These are phyloP conservation scores for Lepidochrysops patricia DNA, from an alignment of 2,888 invertebrate species.

Conservation along the genomic window DNA sequence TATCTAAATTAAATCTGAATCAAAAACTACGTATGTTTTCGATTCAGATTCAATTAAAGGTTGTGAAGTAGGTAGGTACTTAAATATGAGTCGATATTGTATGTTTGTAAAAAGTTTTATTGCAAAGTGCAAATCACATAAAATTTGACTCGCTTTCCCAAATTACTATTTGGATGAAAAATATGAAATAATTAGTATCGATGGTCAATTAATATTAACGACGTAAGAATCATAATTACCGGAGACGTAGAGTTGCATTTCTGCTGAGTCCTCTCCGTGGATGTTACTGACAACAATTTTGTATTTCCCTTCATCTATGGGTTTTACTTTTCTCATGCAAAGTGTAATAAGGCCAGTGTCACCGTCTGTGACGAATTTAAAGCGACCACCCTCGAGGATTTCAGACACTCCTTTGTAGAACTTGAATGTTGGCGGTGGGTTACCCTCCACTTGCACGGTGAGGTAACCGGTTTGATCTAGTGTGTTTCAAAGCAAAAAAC, in stretches of 20 bases:
- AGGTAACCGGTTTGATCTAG: conserved; percentile 94
- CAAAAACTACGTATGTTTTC: too few species aligned
- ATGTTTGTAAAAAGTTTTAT: too few species aligned
- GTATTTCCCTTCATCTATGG: conserved; percentile 97
- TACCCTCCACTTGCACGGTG: conserved; percentile 94
- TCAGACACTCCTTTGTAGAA: conserved; percentile 96
- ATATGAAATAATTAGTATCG: too few species aligned
- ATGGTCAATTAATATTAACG: not conserved
- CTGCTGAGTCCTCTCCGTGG: conserved; percentile 96
- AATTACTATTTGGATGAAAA: not conserved
- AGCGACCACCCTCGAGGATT: conserved; percentile 95
- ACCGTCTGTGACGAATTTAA: conserved; percentile 95
- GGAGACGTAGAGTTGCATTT: conserved; percentile 96
- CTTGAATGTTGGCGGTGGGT: conserved; percentile 94
- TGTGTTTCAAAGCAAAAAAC: conserved; percentile 11
- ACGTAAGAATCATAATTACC: conserved; percentile 69
- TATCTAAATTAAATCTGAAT: not conserved
- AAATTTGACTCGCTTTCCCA: too few species aligned
- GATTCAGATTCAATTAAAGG: too few species aligned
- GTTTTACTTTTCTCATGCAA: conserved; percentile 96
- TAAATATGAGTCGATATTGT: too few species aligned
- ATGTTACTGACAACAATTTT: conserved; percentile 93
- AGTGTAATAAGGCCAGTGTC: conserved; percentile 93
- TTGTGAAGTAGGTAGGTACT: too few species aligned
- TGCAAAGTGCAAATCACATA: too few species aligned